Base-by-base conservation (phyloP, 2,113 vertebrate genomes). In the Oceanites oceanicus region DNA sequence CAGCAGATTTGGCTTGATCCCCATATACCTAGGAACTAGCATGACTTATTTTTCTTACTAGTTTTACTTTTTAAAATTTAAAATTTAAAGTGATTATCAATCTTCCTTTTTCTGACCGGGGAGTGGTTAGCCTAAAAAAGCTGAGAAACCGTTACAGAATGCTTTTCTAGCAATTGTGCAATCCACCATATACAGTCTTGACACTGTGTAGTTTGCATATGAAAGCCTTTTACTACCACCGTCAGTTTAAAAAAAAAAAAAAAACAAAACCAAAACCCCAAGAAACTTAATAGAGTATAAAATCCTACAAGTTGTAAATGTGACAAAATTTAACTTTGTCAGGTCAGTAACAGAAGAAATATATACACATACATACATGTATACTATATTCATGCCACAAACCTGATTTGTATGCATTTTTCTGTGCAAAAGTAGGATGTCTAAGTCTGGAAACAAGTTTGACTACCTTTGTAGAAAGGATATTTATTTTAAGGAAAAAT, bases 321-420 rank as follows among this genome's bases (percentile, higher is more conserved):
- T 55, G 16, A 34, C 10, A 59, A 72, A 17, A 66, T 32, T 45
- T 67, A 56, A 52, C 11, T 72, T 71, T 71, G 26, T 91, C 13
- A 36, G 8, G 6, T 58, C 50, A 58, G 9, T 53, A 53, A 56
- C 10, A 58, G 66, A 49, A 74, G 8, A 21, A 13, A 59, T 8
- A 45, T 15, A 56, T 3, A 49, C 0, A 15, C 1, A 32, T 1
- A 34, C 2, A 47, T 4, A 21, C 4, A 74, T 2, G 27, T 2
- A 8, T 27, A 18, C 3, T 75, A 7, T 20, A 55, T 67, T 67
- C 10, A 17, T 52, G 25, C 2, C 22, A 80, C 4, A 71, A 44
- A 26, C 7, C 1, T 0, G 4, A 49, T 62, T 53, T 58, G 1
- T 38, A 62, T 76, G 13, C 15, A 38, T 72, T 68, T 74, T 36